Percentiles rank a stretch among this genome's conserved stretches.
These are phyloP conservation scores for Gyrodactylus bullatarudis DNA, from an alignment of 1,140 invertebrate species.

Conservation along the genomic window DNA sequence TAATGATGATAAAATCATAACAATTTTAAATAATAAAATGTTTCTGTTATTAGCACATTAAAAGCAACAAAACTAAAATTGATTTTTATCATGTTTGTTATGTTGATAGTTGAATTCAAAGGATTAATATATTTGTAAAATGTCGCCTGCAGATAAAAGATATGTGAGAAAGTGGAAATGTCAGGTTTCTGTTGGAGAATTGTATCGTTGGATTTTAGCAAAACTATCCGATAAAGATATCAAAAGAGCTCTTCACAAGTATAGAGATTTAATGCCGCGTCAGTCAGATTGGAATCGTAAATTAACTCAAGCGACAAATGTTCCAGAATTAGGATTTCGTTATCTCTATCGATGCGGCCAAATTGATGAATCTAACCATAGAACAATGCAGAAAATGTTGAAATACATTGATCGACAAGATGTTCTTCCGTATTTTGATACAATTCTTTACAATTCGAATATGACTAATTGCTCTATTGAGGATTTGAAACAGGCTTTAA, in stretches of 20 bases:
- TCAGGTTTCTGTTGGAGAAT: constrained; percentile 7
- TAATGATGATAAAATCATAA: too few species aligned
- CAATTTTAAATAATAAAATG: too few species aligned
- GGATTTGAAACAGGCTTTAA: background rate
- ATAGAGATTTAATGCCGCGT: constrained; percentile 6
- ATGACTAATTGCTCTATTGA: constrained; percentile 1
- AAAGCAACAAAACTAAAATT: too few species aligned
- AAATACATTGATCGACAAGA: constrained; percentile 7
- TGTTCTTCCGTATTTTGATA: constrained; percentile 6
- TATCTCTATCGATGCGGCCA: constrained; percentile 7
- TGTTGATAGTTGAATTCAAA: too few species aligned
- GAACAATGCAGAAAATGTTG: constrained; percentile 7
- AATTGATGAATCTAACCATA: constrained; percentile 7
- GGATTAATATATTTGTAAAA: too few species aligned
- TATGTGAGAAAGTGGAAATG: background rate
- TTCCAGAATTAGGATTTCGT: constrained; percentile 6
- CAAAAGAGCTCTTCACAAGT: constrained; percentile 5
- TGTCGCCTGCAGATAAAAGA: background rate
- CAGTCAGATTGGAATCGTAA: constrained; percentile 7
- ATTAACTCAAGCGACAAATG: constrained; percentile 5
- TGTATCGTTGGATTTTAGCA: constrained; percentile 6
- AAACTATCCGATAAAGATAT: constrained; percentile 7
- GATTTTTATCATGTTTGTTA: too few species aligned
- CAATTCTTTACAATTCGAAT: constrained; percentile 2
- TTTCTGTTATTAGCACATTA: too few species aligned